Percentiles rank a stretch among this genome's conserved stretches.
Evolutionary conservation across 2,888 invertebrate species (phyloP).

Genomic region (Aphelenchoides bicaudatus): DNA sequence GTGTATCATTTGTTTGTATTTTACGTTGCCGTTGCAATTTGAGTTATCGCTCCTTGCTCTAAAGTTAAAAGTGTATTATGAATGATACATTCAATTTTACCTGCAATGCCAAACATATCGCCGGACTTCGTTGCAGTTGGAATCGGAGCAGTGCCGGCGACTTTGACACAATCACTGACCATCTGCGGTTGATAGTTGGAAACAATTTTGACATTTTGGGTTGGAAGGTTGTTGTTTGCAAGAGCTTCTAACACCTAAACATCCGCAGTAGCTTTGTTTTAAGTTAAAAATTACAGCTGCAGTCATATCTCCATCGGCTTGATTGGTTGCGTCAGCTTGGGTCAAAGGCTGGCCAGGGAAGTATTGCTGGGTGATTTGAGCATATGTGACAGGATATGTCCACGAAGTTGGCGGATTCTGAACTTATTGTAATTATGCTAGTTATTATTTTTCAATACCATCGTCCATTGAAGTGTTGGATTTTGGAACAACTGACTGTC

Average conservation of each 20-base stretch:
- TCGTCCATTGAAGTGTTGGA: constrained; percentile 10
- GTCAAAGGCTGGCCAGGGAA: constrained; percentile 16
- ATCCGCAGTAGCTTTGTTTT: not conserved
- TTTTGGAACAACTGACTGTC: constrained; percentile 13
- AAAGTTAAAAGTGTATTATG: not conserved
- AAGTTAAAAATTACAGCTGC: constrained; percentile 9
- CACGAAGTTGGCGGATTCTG: constrained; percentile 13
- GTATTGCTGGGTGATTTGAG: constrained; percentile 14
- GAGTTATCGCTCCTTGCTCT: constrained; percentile 18
- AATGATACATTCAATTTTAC: not conserved
- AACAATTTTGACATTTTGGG: not conserved
- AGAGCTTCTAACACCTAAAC: constrained; percentile 8
- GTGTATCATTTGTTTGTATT: not conserved
- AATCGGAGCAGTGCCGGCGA: not conserved
- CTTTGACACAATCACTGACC: constrained; percentile 13
- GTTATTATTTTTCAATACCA: too few species aligned
- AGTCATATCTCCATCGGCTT: constrained; percentile 19
- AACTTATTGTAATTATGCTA: too few species aligned
- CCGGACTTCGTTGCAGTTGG: constrained; percentile 8
- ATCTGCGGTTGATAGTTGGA: constrained; percentile 6
- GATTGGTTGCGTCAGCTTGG: constrained; percentile 14
- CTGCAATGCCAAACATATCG: too few species aligned
- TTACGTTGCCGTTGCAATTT: constrained; percentile 5
- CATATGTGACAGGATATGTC: constrained; percentile 18
- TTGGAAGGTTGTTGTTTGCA: constrained; percentile 8